Evolutionary conservation across 2,888 invertebrate species (phyloP).

Genomic region (Plebejus argus): DNA sequence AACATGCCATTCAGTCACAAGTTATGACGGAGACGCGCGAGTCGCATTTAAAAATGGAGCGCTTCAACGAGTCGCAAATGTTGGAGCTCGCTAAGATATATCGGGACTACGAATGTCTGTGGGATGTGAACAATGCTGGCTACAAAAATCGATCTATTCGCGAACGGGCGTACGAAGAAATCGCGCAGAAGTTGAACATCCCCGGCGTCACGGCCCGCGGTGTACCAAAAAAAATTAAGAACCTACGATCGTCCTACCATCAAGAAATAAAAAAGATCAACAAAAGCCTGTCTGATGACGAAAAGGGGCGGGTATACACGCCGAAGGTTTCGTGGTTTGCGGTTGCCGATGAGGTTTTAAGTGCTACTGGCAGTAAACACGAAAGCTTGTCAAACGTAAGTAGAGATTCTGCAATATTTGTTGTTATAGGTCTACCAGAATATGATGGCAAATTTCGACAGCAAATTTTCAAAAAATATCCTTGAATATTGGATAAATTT

Average conservation of each 20-base stretch:
- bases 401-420: neutral
- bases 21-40: neutral
- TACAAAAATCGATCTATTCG: conserved; percentile 35
- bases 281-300: neutral
- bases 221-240: conserved; percentile 46
- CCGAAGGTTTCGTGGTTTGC: conserved; percentile 31
- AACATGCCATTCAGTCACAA: neutral
- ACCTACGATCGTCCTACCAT: conserved; percentile 45
- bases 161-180: conserved; percentile 41
- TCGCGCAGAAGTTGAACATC: conserved; percentile 42
- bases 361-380: neutral
- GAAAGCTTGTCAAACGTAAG: neutral
- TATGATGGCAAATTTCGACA: no score
- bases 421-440: no score
- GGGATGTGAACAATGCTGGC: conserved; percentile 38
- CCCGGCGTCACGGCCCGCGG: conserved; percentile 40
- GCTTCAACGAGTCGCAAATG: conserved; percentile 44
- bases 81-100: conserved; percentile 42
- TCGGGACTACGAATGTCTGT: conserved; percentile 42
- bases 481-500: no score
- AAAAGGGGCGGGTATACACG: neutral
- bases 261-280: conserved; percentile 43
- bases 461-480: no score
- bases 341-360: conserved; percentile 16
- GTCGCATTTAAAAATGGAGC: conserved; percentile 38